phyloP scores from a whole-genome alignment of 2,113 vertebrate genomes.

The Aleadryas rufinucha region DNA sequence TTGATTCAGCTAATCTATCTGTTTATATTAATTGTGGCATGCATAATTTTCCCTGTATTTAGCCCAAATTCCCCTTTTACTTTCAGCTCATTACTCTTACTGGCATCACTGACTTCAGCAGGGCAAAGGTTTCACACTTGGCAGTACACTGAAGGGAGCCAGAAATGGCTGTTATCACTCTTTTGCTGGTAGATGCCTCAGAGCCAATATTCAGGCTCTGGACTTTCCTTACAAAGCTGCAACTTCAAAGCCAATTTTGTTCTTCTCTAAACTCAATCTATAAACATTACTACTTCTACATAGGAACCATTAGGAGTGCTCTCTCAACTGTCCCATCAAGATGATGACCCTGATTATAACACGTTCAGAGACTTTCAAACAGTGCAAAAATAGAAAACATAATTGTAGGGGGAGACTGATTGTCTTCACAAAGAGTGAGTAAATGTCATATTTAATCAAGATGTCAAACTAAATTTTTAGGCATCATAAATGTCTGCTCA shows the following conservation, averaged over 20 bases:
- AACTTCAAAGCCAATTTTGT: background rate
- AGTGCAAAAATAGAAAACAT: background rate
- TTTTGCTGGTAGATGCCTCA: background rate
- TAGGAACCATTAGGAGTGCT: background rate
- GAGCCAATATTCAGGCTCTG: background rate
- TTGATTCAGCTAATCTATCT: background rate
- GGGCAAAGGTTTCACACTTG: background rate
- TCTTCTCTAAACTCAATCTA: background rate
- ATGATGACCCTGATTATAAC: background rate
- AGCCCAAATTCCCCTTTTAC: background rate
- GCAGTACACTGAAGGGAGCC: background rate
- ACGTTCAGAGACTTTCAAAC: background rate
- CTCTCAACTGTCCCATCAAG: background rate
- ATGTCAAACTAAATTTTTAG: background rate
- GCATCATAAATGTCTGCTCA: background rate
- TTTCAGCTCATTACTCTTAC: background rate
- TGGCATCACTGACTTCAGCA: background rate
- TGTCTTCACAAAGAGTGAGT: background rate
- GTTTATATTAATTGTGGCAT: background rate
- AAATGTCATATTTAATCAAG: background rate
- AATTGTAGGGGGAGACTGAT: background rate
- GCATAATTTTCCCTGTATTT: background rate
- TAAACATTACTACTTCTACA: background rate
- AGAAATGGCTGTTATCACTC: background rate
- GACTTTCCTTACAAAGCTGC: background rate